These are phyloP conservation scores for Chaenodraco wilsoni DNA, from an alignment of 2,797 vertebrate species.

Conservation along the genomic window DNA sequence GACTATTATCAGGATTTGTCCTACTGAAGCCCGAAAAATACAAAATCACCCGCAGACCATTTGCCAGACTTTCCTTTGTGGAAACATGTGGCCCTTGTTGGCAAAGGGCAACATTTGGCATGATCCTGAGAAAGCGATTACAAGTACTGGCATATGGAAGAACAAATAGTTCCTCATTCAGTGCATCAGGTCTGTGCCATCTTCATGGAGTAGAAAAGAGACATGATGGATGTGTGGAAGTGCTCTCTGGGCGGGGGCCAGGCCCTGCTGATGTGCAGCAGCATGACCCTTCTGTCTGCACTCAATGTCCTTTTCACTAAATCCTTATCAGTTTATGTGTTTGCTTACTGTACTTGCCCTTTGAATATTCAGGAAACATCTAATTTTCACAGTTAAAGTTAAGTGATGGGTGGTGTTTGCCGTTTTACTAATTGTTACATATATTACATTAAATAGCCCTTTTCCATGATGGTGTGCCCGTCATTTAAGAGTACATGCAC, in stretches of 20 bases:
- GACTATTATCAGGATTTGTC: constrained; percentile 46
- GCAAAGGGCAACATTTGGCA: constrained; percentile 88
- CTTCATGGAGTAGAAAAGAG: constrained; percentile 85
- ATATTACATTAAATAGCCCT: background rate
- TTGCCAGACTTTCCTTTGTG: constrained; percentile 84
- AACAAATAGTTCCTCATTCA: constrained; percentile 91
- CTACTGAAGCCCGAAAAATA: constrained; percentile 60
- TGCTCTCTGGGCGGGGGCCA: constrained; percentile 87
- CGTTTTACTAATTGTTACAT: background rate
- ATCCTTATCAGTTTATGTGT: constrained; percentile 10
- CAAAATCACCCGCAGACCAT: constrained; percentile 65
- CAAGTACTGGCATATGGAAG: constrained; percentile 96
- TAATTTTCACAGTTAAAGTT: background rate
- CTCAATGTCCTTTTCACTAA: constrained; percentile 22
- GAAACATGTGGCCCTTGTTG: constrained; percentile 86
- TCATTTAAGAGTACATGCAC: background rate
- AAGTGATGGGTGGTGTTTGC: background rate
- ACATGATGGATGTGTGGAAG: constrained; percentile 86
- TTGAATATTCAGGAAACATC: background rate
- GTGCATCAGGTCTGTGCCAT: constrained; percentile 95
- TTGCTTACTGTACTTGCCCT: constrained; percentile 9
- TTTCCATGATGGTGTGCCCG: background rate
- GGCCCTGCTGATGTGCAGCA: constrained; percentile 79
- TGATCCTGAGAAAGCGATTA: constrained; percentile 89
- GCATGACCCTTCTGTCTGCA: constrained; percentile 54